Base-by-base conservation (phyloP, 2,888 invertebrate genomes). In the Seira musarum region DNA sequence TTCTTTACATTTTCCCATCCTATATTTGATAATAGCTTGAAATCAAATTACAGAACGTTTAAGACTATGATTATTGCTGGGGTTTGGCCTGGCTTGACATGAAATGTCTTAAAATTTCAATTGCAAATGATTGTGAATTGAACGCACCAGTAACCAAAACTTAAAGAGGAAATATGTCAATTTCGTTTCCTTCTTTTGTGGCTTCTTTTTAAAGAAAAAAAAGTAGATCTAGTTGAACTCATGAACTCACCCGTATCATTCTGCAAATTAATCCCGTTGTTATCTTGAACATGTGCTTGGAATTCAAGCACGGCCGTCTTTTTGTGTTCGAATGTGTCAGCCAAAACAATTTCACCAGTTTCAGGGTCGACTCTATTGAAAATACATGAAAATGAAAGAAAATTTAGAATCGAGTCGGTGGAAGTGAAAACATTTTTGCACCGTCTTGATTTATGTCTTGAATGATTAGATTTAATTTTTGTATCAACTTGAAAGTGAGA, bases 271-370 rank as follows among this genome's bases (percentile, higher is more conserved):
- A 92, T 92, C 0, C 94, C 95, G 87, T 94, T 94, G 1, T 92
- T 82, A 88, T 95, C 95, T 21, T 89, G 89, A 0, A 93, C 95
- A 88, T 92, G 91, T 0, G 94, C 90, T 0, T 92, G 93, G n/a
- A 95, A 88, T 82, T 93, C 93, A 0, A 94, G 91, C 5, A 94
- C 93, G 0, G 94, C 93, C 0, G 93, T 93, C 83, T 92, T 91
- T 88, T 94, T 93, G 86, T 94, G 94, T 86, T 93, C 92, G 75
- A 95, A 88, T 0, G 91, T 90, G 15, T 91, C 91, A 80, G 93
- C 93, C 0, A 95, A 93, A 17, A 90, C 89, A 84, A 95, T 92
- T 87, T 92, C 91, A 13, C 95, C 95, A 0, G 91, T 92, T 0
- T 91, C 90, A 77, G 92, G 91, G 87, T 94, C 91, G n/a, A 95